phyloP scores from a whole-genome alignment of 2,113 vertebrate species.

The Myocastor coypus region DNA sequence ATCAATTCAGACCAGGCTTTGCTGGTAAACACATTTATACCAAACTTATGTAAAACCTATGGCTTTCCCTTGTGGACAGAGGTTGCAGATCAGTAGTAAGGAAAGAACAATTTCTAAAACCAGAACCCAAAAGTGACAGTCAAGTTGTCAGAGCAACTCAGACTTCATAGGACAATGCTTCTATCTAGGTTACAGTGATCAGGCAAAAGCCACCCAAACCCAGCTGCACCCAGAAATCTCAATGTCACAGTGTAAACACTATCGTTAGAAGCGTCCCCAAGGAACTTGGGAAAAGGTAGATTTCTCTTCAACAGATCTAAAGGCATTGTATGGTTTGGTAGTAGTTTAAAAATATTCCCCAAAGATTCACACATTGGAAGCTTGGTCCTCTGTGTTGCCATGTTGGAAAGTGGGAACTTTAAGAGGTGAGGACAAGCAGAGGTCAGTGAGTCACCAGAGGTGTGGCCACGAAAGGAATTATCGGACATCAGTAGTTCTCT shows the following conservation, averaged over 20 bases:
- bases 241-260: background rate
- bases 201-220: background rate
- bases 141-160: background rate
- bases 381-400: background rate
- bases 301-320: background rate
- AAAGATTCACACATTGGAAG: background rate
- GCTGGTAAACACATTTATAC: slow-evolving; percentile 25
- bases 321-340: background rate
- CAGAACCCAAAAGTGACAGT: background rate
- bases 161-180: background rate
- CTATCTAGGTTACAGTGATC: background rate
- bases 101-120: slow-evolving; percentile 13
- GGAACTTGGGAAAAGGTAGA: background rate
- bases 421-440: background rate
- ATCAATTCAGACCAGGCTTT: slow-evolving; percentile 46
- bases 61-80: background rate
- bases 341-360: background rate
- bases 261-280: background rate
- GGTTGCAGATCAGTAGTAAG: background rate
- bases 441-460: background rate
- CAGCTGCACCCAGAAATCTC: background rate
- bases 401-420: background rate
- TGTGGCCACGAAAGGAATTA: background rate
- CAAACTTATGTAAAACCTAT: slow-evolving; percentile 21
- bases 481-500: background rate